phyloP scores from a whole-genome alignment of 2,888 invertebrate species.

The Acrobasis repandana region DNA sequence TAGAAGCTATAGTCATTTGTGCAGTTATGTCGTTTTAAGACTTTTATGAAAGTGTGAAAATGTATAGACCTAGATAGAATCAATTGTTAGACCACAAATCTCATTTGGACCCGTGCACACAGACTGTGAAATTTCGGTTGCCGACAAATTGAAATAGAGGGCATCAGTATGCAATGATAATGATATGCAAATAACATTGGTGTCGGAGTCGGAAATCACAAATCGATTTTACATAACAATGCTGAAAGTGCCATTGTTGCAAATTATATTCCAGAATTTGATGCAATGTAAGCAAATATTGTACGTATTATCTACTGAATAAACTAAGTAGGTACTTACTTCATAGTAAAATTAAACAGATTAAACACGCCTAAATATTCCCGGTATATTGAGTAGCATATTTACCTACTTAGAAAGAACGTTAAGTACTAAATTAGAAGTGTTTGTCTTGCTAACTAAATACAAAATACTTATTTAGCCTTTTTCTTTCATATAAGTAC shows the following conservation, averaged over 20 bases:
- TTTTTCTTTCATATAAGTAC: too few species aligned
- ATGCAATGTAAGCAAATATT: constrained; percentile 2
- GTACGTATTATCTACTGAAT: not conserved
- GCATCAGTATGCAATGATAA: constrained; percentile 8
- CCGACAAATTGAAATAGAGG: constrained; percentile 32
- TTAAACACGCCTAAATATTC: too few species aligned
- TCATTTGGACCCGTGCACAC: constrained; percentile 65
- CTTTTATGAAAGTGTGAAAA: constrained; percentile 32
- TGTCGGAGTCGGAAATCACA: constrained; percentile 2
- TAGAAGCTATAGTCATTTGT: not conserved
- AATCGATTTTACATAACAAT: constrained; percentile 12
- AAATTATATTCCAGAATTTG: constrained; percentile 6
- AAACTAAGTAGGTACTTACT: not conserved
- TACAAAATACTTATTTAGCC: too few species aligned
- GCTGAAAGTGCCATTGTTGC: constrained; percentile 7
- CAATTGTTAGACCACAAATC: constrained; percentile 78
- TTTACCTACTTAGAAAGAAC: too few species aligned
- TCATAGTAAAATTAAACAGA: too few species aligned
- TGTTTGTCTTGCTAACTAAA: too few species aligned
- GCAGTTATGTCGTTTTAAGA: not conserved
- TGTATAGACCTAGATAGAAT: constrained; percentile 46
- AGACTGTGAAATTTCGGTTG: constrained; percentile 62
- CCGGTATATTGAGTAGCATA: too few species aligned
- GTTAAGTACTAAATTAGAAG: too few species aligned
- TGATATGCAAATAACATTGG: constrained; percentile 12